Percentiles rank a stretch among this genome's conserved stretches.
phyloP scores from a whole-genome alignment of 2,888 invertebrate species.

The Euproctis similis region DNA sequence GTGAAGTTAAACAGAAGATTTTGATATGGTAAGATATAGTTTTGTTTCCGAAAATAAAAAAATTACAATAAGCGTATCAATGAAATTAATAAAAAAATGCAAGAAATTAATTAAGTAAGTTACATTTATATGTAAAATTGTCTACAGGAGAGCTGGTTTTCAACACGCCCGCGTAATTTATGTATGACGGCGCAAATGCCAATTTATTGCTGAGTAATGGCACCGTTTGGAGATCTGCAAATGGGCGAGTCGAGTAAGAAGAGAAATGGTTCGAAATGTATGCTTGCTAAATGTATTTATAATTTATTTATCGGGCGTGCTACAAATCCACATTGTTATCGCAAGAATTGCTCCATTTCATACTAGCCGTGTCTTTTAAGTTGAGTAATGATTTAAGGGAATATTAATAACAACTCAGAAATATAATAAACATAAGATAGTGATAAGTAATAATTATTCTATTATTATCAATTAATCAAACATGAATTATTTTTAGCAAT shows the following conservation, averaged over 20 bases:
- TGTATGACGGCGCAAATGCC: conserved; percentile 74
- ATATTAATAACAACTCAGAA: too few species aligned
- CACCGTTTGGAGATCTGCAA: conserved; percentile 73
- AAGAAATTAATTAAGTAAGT: conserved; percentile 34
- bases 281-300: conserved; percentile 71
- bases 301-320: conserved; percentile 67
- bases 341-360: conserved; percentile 42
- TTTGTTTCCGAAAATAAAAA: too few species aligned
- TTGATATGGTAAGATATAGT: too few species aligned
- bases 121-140: conserved; percentile 52
- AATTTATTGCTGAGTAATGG: conserved; percentile 76
- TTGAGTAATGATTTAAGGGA: conserved; percentile 46
- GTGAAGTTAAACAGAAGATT: too few species aligned
- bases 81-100: too few species aligned
- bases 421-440: too few species aligned
- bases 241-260: conserved; percentile 71
- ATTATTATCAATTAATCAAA: too few species aligned
- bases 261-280: conserved; percentile 69
- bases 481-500: too few species aligned
- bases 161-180: conserved; percentile 66
- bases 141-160: conserved; percentile 58
- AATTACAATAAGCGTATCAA: too few species aligned
- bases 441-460: too few species aligned
- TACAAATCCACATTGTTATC: conserved; percentile 63
- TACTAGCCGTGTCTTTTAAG: conserved; percentile 22